Conservation (phyloP, 2,888 invertebrate species). For the Xanthia togata region DNA sequence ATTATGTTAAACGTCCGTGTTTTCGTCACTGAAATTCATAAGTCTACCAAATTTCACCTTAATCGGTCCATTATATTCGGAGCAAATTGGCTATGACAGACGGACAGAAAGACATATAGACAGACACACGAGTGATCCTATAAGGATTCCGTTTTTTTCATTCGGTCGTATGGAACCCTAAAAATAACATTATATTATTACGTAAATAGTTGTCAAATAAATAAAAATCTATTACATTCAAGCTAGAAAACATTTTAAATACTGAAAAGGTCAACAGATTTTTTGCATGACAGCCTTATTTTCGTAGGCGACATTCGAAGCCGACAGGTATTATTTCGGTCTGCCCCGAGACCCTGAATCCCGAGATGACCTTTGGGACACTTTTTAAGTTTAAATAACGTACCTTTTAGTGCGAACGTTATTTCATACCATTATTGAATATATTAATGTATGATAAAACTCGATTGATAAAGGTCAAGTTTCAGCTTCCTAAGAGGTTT, state of each 20-base stretch:
- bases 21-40: no score
- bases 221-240: slow-evolving; percentile 8
- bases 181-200: background rate
- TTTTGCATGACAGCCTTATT: slow-evolving; percentile 33
- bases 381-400: slow-evolving; percentile 26
- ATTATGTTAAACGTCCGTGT: no score
- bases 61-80: no score
- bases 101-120: no score
- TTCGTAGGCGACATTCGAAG: slow-evolving; percentile 30
- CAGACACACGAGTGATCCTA: no score
- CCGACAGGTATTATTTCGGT: slow-evolving; percentile 48
- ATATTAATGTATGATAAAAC: background rate
- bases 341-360: background rate
- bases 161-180: no score
- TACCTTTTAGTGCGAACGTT: background rate
- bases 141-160: no score
- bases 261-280: slow-evolving; percentile 16
- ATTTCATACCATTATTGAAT: slow-evolving; percentile 21
- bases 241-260: slow-evolving; percentile 3
- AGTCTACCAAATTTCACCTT: no score
- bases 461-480: background rate
- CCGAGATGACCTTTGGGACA: slow-evolving; percentile 40
- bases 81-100: no score
- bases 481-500: background rate
- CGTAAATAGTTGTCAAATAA: background rate